A percentile compares a stretch with the other conserved stretches of the same genome.
These are phyloP conservation scores for Tokudaia muenninki DNA, from an alignment of 2,797 vertebrate species.

Conservation along the genomic window DNA sequence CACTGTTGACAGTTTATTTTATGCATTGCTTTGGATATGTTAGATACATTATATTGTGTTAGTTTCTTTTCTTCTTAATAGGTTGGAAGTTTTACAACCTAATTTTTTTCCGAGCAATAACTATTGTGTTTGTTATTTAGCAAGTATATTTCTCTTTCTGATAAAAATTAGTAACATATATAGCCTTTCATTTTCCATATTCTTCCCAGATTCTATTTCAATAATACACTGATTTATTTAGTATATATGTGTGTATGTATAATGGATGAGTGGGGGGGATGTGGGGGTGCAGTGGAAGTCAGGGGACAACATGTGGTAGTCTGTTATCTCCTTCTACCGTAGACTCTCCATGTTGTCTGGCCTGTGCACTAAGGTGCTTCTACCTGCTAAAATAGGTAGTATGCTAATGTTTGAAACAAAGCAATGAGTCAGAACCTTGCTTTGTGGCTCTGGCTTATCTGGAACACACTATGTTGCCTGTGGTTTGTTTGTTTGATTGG, in stretches of 20 bases:
- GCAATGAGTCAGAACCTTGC: no score
- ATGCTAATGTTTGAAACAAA: slow-evolving; percentile 9
- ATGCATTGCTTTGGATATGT: slow-evolving; percentile 27
- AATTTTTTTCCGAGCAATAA: slow-evolving; percentile 38
- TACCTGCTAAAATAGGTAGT: background rate
- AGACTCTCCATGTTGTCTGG: background rate
- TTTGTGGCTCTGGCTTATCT: background rate
- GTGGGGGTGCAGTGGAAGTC: background rate
- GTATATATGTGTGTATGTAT: background rate
- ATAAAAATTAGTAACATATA: slow-evolving; percentile 29
- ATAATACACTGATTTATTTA: background rate
- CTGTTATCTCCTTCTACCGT: background rate
- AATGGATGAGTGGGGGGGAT: background rate
- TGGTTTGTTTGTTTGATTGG: background rate
- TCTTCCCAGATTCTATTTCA: slow-evolving; percentile 38
- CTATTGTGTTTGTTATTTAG: slow-evolving; percentile 57
- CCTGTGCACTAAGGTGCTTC: background rate
- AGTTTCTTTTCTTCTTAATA: slow-evolving; percentile 5
- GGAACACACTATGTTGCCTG: background rate
- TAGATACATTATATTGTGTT: slow-evolving; percentile 7
- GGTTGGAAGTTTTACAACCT: slow-evolving; percentile 27
- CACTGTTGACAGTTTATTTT: slow-evolving; percentile 10
- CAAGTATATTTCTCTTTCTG: slow-evolving; percentile 57
- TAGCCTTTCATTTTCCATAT: slow-evolving; percentile 29
- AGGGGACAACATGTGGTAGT: background rate